phyloP scores from a whole-genome alignment of 2,797 vertebrate genomes.

The Eulemur rubriventer region DNA sequence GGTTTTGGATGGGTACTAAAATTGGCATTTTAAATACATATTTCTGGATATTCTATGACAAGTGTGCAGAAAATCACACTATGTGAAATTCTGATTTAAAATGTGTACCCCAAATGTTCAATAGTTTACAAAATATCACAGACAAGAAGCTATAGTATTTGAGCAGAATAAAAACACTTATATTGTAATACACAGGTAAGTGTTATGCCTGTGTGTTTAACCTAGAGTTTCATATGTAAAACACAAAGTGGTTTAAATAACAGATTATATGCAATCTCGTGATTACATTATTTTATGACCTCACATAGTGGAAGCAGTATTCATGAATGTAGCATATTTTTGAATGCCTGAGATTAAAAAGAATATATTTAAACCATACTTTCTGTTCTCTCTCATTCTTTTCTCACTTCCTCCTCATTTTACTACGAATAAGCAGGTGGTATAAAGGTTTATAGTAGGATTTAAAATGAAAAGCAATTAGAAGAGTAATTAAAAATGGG shows the following conservation, averaged over 20 bases:
- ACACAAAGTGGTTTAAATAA: not conserved
- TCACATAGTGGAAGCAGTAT: not conserved
- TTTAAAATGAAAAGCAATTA: conserved; percentile 64
- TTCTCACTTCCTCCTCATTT: not conserved
- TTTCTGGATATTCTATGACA: not conserved
- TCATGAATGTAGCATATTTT: not conserved
- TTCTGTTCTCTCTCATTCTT: not conserved
- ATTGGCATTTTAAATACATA: conserved; percentile 38
- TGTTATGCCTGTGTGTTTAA: not conserved
- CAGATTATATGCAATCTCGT: not conserved
- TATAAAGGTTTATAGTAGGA: conserved; percentile 18
- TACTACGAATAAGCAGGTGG: conserved; percentile 33
- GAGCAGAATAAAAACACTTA: not conserved
- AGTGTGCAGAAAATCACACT: conserved; percentile 17
- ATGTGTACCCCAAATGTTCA: not conserved
- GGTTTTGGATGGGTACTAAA: not conserved
- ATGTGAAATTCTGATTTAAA: conserved; percentile 16
- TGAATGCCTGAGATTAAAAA: not conserved
- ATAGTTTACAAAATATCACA: not conserved
- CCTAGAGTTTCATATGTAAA: conserved; percentile 5
- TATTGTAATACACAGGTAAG: not conserved
- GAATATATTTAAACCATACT: conserved; percentile 15
- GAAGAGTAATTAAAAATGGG: conserved; percentile 43
- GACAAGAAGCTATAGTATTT: not conserved
- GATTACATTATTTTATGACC: not conserved